Evolutionary conservation across 2,113 vertebrate genomes (phyloP), one percentile per base, ranked within the genome.

Genomic region (Eolophus roseicapilla): DNA sequence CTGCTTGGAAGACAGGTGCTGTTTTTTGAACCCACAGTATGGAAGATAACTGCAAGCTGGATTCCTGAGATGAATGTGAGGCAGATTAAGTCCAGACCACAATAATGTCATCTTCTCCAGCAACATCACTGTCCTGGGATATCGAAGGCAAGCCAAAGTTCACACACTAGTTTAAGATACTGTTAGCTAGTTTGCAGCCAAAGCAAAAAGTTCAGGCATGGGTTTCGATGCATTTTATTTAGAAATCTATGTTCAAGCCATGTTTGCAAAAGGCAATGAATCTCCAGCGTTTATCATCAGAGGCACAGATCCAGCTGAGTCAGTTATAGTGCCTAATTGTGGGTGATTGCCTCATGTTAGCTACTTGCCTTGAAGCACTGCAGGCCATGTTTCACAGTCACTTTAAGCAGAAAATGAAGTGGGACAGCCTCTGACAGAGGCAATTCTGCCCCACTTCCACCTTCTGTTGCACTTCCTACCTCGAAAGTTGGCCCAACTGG

Each of bases 71-170:
- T 43, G 65, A 84, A 95, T 91, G 93, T 13, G 62, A 94, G 41
- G 65, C 52, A 93, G 91, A 97, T 94, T 86, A 95, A 93, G 18
- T 91, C 96, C 93, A 97, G 96, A 92, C 88, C 83, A 52, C 86
- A 91, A 24, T 75, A 90, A 92, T 92, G 83, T 86, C 92, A 87
- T 91, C 86, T 95, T 90, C 92, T 84, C 62, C 65, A 84, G 86
- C 81, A 95, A 20, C 88, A 69, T 88, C 83, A 44, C 41, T 59
- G 82, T 88, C 82, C 76, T 10, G 63, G 82, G 83, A 86, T 35
- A 69, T 5, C 10, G 11, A 91, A 95, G 95, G 91, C 92, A 97
- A 95, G 88, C 92, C 95, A 92, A 79, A 93, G 95, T 96, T 97
- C 94, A 91, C 93, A 96, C 91, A 91, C 86, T 62, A 55, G 27